A percentile compares a stretch with the other conserved stretches of the same genome.
These are phyloP conservation scores for Candoia aspera DNA, from an alignment of 2,113 vertebrate genomes.

Conservation along the genomic window DNA sequence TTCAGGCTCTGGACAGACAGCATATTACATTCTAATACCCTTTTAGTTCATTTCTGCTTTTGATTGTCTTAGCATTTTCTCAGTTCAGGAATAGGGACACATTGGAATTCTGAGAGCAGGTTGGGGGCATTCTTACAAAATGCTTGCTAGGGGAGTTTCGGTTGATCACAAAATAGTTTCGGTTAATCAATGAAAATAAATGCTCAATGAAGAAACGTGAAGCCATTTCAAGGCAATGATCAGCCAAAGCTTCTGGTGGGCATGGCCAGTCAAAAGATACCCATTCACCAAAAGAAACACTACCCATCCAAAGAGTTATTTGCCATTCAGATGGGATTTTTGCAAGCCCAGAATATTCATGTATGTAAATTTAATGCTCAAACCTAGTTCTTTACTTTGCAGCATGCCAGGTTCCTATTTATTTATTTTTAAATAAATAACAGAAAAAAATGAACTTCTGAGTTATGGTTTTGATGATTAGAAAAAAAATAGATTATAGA, in stretches of 20 bases:
- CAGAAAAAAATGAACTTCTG: too few species aligned
- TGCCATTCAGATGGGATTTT: not conserved
- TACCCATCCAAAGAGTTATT: not conserved
- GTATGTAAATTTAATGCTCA: not conserved
- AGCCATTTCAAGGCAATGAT: constrained; percentile 5
- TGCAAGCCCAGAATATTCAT: not conserved
- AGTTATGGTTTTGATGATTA: too few species aligned
- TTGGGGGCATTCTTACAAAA: not conserved
- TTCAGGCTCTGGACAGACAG: too few species aligned
- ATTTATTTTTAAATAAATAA: not conserved
- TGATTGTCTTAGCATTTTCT: not conserved
- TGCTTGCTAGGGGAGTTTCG: not conserved
- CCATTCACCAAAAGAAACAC: not conserved
- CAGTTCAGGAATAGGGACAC: not conserved
- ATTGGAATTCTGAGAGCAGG: not conserved
- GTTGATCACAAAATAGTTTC: not conserved
- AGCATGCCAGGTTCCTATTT: not conserved
- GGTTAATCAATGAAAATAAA: not conserved
- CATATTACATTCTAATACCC: not conserved
- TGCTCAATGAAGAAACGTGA: constrained; percentile 1
- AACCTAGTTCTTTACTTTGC: not conserved
- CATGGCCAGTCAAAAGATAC: not conserved
- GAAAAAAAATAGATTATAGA: too few species aligned
- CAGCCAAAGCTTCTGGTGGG: not conserved
- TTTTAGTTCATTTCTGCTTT: not conserved